Conservation (phyloP, 35 echinoderm and acorn worm species). For the Strongylocentrotus purpuratus region DNA sequence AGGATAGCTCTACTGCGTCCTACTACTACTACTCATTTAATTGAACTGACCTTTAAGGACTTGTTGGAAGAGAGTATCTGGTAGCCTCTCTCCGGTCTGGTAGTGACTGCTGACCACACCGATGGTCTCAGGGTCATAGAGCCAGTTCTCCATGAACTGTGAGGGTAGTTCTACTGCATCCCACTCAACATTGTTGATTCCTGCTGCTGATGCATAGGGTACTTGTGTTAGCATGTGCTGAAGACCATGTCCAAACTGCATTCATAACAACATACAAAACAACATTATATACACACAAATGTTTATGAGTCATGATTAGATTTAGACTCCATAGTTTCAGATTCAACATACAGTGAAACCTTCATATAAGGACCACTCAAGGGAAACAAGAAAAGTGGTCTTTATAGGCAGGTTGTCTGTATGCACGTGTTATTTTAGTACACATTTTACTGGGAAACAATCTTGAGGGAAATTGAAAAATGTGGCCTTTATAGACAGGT, state of each 20-base stretch:
- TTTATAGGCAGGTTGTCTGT: no score
- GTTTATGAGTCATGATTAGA: no score
- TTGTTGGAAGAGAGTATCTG: conserved; percentile 73
- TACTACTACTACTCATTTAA: conserved; percentile 50
- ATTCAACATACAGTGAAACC: no score
- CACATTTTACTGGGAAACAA: no score
- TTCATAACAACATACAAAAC: neutral
- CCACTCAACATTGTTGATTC: conserved; percentile 94
- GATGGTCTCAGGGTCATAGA: conserved; percentile 85
- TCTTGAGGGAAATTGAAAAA: no score
- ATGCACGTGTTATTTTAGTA: no score
- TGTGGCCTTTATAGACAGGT: no score
- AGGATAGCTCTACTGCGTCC: conserved; percentile 93
- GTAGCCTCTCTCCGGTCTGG: conserved; percentile 65
- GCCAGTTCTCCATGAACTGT: conserved; percentile 99
- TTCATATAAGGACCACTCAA: no score
- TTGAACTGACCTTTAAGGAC: conserved; percentile 70
- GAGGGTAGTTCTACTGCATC: conserved; percentile 95
- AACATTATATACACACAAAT: no score
- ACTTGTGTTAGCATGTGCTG: conserved; percentile 98
- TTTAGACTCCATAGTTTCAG: no score
- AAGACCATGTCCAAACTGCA: conserved; percentile 93
- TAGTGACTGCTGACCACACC: conserved; percentile 80
- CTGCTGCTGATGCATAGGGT: conserved; percentile 73
- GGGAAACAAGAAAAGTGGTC: no score